Percentiles rank a stretch among this genome's conserved stretches.
Evolutionary conservation across 1,140 invertebrate species (phyloP).

Genomic region (Neodiprion fabricii): DNA sequence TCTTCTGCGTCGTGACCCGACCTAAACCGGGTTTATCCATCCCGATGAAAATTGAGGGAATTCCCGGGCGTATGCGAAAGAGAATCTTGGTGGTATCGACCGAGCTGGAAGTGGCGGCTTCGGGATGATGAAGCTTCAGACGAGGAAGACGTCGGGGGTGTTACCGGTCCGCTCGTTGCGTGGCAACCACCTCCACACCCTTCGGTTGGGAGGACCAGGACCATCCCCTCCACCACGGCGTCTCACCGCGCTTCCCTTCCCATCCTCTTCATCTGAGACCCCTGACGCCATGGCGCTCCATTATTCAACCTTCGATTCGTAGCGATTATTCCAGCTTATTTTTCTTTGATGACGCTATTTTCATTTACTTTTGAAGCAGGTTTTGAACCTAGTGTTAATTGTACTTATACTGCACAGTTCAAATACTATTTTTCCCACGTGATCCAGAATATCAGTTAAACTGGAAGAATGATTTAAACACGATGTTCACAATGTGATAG

Average conservation of each 20-base stretch:
- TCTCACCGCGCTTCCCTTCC: not conserved
- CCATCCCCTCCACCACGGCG: slow-evolving; percentile 20
- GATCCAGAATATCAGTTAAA: no score
- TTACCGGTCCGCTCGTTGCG: slow-evolving; percentile 45
- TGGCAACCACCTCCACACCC: slow-evolving; percentile 49
- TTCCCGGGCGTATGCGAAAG: slow-evolving; percentile 53
- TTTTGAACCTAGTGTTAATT: no score
- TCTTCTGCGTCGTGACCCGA: no score
- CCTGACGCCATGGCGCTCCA: slow-evolving; percentile 33
- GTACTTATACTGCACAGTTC: no score
- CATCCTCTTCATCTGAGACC: slow-evolving; percentile 19
- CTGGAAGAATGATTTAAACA: no score
- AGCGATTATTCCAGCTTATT: slow-evolving; percentile 42
- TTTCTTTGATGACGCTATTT: slow-evolving; percentile 29
- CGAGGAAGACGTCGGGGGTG: not conserved
- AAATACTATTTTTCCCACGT: no score
- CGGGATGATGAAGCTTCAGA: slow-evolving; percentile 27
- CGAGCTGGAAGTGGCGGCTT: slow-evolving; percentile 24
- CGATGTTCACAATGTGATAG: no score
- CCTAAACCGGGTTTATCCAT: no score
- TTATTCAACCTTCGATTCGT: slow-evolving; percentile 56
- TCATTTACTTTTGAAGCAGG: not conserved
- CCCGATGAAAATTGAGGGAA: slow-evolving; percentile 56
- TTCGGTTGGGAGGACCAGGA: slow-evolving; percentile 28
- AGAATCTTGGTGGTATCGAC: slow-evolving; percentile 38